Evolutionary conservation across 2,113 vertebrate species (phyloP), one percentile per base, ranked within the genome.

Genomic region (Chamaea fasciata): DNA sequence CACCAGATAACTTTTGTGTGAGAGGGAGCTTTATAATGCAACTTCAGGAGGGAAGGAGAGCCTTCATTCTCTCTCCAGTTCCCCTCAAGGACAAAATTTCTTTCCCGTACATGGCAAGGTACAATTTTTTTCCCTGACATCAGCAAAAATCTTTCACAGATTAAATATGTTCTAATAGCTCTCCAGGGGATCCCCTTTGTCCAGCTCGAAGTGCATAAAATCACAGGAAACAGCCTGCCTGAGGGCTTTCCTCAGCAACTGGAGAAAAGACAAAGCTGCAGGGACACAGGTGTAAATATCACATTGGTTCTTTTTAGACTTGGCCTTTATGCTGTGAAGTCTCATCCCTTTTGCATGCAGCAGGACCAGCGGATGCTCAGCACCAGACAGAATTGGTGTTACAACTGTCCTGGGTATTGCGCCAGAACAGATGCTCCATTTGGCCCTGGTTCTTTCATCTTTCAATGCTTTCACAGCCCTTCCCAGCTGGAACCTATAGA

Each of bases 231-330:
- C 47, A 49, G 70, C 41, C 92, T 88, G 74, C 69, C 62, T 70
- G 37, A 68, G 41, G 50, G 35, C 47, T 46, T 83, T 90, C 57
- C 47, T 69, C 87, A 89, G 46, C 44, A 84, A 68, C 64, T 42
- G 65, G 37, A 91, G 89, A 90, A 91, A 87, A n/a, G 16, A 92
- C 31, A 89, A 90, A 70, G 50, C 84, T 93, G 63, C 59, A 74
- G 39, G 8, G 27, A 85, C 2, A 2, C 22, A 85, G 35, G 27
- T 3, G 0, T 77, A 63, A 92, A 77, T 74, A 70, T 56, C 20
- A 50, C 70, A 74, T 31, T 0, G 0, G 7, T 26, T 81, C 63
- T 47, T 81, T 85, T 87, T 18, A 76, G 31, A 26, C n/a, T 76
- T 20, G 1, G 21, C 47, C 30, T n/a, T 87, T 22, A 44, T 55